These are phyloP conservation scores for Melolontha melolontha DNA, from an alignment of 2,888 invertebrate species.

Conservation along the genomic window DNA sequence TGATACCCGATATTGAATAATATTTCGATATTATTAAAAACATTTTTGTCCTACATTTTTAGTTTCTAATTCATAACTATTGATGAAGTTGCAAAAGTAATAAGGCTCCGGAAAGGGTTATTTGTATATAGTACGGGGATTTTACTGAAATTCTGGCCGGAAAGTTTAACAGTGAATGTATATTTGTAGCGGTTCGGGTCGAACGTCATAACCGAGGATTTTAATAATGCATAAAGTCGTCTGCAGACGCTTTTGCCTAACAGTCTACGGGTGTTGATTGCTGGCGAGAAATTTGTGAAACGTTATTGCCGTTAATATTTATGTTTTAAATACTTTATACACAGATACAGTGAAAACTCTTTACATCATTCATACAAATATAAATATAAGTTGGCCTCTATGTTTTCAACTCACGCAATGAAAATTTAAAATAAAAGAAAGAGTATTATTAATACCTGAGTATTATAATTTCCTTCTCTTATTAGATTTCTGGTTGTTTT, in stretches of 20 bases:
- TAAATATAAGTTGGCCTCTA: too few species aligned
- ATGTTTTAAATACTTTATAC: constrained; percentile 48
- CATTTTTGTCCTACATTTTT: too few species aligned
- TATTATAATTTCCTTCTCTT: too few species aligned
- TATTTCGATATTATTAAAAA: too few species aligned
- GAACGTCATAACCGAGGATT: constrained; percentile 34
- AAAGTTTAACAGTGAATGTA: constrained; percentile 24
- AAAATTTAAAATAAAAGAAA: too few species aligned
- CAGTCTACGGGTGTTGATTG: constrained; percentile 46
- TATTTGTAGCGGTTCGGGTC: constrained; percentile 29
- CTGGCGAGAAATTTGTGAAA: constrained; percentile 45
- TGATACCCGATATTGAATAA: too few species aligned
- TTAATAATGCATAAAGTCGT: constrained; percentile 44
- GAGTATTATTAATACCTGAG: too few species aligned
- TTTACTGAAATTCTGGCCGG: constrained; percentile 25
- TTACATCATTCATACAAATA: neutral
- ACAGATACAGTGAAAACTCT: constrained; percentile 9
- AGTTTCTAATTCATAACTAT: too few species aligned
- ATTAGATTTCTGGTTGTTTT: too few species aligned
- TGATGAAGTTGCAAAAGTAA: too few species aligned
- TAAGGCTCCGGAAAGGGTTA: constrained; percentile 1
- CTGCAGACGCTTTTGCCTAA: constrained; percentile 42
- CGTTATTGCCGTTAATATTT: constrained; percentile 49
- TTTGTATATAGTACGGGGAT: constrained; percentile 14
- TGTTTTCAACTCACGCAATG: too few species aligned